Evolutionary conservation across 2,888 invertebrate species (phyloP), one percentile per base, ranked within the genome.

Genomic region (Calameuta filiformis): DNA sequence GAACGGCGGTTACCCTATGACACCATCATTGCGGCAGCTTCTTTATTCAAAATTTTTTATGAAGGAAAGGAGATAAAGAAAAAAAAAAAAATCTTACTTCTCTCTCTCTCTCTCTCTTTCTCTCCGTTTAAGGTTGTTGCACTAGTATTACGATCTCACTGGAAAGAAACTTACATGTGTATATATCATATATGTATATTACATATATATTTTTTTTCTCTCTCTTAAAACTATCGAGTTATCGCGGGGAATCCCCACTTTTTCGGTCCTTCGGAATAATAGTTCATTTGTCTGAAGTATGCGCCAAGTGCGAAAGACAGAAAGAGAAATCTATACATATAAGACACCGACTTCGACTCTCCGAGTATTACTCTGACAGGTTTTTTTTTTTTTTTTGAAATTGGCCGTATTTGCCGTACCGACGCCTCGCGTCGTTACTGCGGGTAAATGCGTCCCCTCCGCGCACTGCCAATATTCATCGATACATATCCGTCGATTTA

Each of bases 91-190:
- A 80, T 81, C 79, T 80, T 84, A 83, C 81, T 84, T 81, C 79
- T 79, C 75, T 79, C 76, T 69, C 75, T 76, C 78, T 76, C 68
- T 73, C 76, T 77, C 76, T 82, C 80, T 73, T 76, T 77, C 75
- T 79, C 77, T 76, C 69, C 77, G 71, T 9, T 81, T 81, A 83
- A 82, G 79, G 81, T 82, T 83, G 84, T 81, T 82, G 81, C 81
- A 56, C 79, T 88, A 88, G 87, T 88, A 87, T 89, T 87, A 87
- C 86, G 89, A 89, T 89, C 87, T 89, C 88, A 88, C 85, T 83
- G 85, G 81, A 83, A 84, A 85, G 23, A 9, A 9, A 56, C 56
- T 56, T 56, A 15, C 15, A 40, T 23, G 35, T 35, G 9, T 15
- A 40, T 40, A 37, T 15, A 37, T 40, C 15, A 40, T 40, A 40